phyloP scores from a whole-genome alignment of 2,113 vertebrate species.

The Notiomystis cincta region DNA sequence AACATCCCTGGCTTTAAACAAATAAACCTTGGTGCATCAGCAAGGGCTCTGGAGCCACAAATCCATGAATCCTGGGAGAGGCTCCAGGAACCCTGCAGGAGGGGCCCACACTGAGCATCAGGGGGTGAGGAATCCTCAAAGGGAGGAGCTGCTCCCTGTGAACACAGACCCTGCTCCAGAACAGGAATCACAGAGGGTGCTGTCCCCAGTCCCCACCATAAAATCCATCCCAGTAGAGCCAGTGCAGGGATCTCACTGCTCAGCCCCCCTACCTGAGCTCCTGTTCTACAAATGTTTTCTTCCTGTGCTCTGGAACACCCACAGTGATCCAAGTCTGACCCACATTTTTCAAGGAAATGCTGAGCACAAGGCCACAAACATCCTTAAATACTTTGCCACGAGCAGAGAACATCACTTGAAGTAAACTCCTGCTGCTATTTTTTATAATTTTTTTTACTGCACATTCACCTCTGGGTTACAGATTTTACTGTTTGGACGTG shows the following conservation, averaged over 20 bases:
- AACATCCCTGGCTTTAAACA: neutral
- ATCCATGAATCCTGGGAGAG: neutral
- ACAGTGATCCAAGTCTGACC: neutral
- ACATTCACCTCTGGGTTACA: neutral
- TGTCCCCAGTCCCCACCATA: fast-evolving
- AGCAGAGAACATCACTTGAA: neutral
- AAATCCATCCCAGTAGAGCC: neutral
- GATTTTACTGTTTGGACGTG: neutral
- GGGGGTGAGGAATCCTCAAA: neutral
- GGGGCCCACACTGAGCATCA: neutral
- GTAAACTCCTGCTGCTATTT: neutral
- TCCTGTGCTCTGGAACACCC: neutral
- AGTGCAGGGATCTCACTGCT: neutral
- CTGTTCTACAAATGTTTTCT: neutral
- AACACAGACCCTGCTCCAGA: neutral
- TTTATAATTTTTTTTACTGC: neutral
- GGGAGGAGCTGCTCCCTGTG: neutral
- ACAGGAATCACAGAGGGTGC: fast-evolving
- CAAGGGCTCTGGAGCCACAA: neutral
- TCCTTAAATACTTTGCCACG: neutral
- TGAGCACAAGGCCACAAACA: neutral
- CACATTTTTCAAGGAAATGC: neutral
- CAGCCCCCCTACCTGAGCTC: neutral
- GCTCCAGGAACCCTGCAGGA: neutral
- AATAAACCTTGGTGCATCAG: neutral